phyloP scores from a whole-genome alignment of 2,113 vertebrate genomes.

The Agelaius phoeniceus region DNA sequence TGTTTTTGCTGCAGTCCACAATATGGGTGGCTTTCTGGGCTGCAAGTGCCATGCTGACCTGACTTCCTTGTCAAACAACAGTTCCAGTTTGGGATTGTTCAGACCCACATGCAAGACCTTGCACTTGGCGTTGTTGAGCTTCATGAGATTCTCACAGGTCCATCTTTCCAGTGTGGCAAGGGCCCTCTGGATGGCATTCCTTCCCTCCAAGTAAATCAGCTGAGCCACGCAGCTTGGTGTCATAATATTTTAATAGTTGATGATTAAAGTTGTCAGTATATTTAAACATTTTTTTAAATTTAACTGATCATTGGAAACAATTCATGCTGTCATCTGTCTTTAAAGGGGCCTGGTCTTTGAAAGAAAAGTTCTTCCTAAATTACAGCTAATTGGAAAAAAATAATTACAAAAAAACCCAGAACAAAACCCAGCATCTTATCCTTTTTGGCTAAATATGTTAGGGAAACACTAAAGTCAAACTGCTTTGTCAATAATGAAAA shows the following conservation, averaged over 20 bases:
- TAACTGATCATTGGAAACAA: neutral
- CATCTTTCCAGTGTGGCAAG: neutral
- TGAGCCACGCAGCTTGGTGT: neutral
- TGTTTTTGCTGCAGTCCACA: neutral
- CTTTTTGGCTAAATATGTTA: neutral
- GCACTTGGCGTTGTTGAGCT: neutral
- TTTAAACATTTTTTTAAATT: neutral
- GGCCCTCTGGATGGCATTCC: neutral
- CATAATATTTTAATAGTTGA: neutral
- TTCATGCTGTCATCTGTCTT: neutral
- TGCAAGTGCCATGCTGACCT: neutral
- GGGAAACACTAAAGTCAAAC: neutral
- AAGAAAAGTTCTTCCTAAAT: neutral
- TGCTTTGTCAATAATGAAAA: neutral
- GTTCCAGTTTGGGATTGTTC: neutral
- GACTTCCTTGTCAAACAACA: neutral
- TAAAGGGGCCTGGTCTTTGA: neutral
- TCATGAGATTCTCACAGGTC: neutral
- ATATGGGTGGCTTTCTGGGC: no score
- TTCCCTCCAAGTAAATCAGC: neutral
- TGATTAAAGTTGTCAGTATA: neutral
- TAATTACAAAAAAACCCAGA: rapidly evolving
- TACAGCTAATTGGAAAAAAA: neutral
- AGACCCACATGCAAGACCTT: neutral
- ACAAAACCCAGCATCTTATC: neutral